Evolutionary conservation across 2,888 invertebrate genomes (phyloP).

Genomic region (Trichopria drosophilae): DNA sequence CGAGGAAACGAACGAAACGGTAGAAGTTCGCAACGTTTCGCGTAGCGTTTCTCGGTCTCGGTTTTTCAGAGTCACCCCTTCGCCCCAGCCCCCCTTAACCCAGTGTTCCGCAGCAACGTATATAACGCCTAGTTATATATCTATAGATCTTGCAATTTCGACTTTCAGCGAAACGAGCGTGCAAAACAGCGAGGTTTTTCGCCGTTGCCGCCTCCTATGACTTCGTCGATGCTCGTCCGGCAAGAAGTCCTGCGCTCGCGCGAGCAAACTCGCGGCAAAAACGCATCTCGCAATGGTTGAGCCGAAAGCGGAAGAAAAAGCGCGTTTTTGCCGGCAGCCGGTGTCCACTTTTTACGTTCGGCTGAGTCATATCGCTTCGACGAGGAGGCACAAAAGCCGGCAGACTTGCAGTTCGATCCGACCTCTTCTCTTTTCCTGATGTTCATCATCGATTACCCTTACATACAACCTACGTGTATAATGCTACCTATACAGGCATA

Average conservation of each 20-base stretch:
- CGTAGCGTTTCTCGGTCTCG: too few relatives aligned
- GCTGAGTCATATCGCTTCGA: conserved; percentile 51
- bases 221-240: conserved; percentile 40
- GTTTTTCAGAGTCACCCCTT: too few relatives aligned
- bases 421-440: too few relatives aligned
- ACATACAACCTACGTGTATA: neutral
- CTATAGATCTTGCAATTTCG: conserved; percentile 45
- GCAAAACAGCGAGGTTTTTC: conserved; percentile 47
- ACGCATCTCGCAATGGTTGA: conserved; percentile 51
- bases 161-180: conserved; percentile 49
- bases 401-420: conserved; percentile 35
- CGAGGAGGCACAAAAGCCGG: conserved; percentile 39
- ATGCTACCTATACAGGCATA: too few relatives aligned
- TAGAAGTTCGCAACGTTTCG: too few relatives aligned
- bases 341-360: conserved; percentile 38
- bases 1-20: too few relatives aligned
- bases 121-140: too few relatives aligned
- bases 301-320: conserved; percentile 51
- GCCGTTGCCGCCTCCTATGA: conserved; percentile 38
- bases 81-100: too few relatives aligned
- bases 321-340: conserved; percentile 45
- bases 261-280: conserved; percentile 49
- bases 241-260: too few relatives aligned
- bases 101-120: too few relatives aligned
- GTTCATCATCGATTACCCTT: too few relatives aligned